Evolutionary conservation across 2,113 vertebrate species (phyloP).

Genomic region (Climacteris rufus): DNA sequence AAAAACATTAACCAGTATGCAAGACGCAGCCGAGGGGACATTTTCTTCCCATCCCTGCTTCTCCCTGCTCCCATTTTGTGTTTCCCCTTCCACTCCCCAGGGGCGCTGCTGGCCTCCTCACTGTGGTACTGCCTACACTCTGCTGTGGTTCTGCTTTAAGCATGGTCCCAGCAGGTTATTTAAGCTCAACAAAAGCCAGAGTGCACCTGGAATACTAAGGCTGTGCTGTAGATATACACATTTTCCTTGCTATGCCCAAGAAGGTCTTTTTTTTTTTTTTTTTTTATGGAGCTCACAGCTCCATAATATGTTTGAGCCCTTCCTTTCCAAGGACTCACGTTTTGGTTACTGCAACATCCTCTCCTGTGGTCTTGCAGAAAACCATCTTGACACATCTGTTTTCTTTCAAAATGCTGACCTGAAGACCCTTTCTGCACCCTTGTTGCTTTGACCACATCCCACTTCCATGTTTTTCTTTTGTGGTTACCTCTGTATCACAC

Average conservation of each 20-base stretch:
- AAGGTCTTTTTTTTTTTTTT: background rate
- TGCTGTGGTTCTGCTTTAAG: background rate
- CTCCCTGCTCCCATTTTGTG: background rate
- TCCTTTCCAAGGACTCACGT: background rate
- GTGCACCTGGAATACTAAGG: background rate
- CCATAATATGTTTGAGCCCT: background rate
- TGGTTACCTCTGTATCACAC: background rate
- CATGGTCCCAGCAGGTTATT: background rate
- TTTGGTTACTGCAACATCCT: background rate
- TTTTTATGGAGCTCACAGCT: background rate
- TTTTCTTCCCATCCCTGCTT: background rate
- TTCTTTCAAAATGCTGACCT: background rate
- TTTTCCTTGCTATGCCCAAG: background rate
- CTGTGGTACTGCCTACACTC: background rate
- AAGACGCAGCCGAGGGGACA: rapidly evolving
- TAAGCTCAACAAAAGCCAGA: background rate
- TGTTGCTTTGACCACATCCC: background rate
- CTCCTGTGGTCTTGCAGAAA: background rate
- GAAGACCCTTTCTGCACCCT: background rate
- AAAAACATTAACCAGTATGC: background rate
- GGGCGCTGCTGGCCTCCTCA: background rate
- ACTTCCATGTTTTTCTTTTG: background rate
- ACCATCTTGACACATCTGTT: background rate
- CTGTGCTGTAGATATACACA: background rate
- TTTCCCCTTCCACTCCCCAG: background rate